Conservation (phyloP, 2,113 vertebrate species). For the Lynx canadensis region DNA sequence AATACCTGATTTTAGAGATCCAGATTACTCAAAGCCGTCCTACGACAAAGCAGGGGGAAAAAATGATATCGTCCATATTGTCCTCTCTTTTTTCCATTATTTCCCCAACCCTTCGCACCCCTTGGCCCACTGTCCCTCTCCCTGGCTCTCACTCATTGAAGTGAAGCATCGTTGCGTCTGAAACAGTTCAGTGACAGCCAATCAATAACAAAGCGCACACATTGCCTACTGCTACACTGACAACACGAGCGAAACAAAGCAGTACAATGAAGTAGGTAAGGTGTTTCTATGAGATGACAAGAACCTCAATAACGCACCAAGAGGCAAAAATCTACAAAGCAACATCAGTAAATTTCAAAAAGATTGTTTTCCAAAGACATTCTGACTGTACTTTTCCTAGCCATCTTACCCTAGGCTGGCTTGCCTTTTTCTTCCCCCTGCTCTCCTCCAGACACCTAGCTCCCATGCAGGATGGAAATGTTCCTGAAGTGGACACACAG, state of each 20-base stretch:
- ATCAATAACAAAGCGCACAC: not conserved
- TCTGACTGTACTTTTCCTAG: not conserved
- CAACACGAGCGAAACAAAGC: not conserved
- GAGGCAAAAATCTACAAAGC: not conserved
- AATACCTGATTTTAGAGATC: not conserved
- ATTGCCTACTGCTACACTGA: not conserved
- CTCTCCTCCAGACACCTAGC: not conserved
- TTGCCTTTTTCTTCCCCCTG: not conserved
- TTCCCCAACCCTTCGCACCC: not conserved
- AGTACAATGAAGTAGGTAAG: not conserved
- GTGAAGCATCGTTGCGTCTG: not conserved
- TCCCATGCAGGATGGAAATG: not conserved
- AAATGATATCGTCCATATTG: not conserved
- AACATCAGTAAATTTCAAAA: not conserved
- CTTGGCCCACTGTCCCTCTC: not conserved
- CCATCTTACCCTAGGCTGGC: not conserved
- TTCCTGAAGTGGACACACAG: not conserved
- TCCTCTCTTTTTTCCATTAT: not conserved
- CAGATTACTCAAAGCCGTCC: not conserved
- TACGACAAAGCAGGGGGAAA: not conserved
- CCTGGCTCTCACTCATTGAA: not conserved
- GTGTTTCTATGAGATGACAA: not conserved
- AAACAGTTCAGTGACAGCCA: not conserved
- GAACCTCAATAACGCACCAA: accelerated
- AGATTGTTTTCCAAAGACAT: not conserved